Conservation (phyloP, 2,888 invertebrate genomes). For the Lepidocyrtoides sp. region DNA sequence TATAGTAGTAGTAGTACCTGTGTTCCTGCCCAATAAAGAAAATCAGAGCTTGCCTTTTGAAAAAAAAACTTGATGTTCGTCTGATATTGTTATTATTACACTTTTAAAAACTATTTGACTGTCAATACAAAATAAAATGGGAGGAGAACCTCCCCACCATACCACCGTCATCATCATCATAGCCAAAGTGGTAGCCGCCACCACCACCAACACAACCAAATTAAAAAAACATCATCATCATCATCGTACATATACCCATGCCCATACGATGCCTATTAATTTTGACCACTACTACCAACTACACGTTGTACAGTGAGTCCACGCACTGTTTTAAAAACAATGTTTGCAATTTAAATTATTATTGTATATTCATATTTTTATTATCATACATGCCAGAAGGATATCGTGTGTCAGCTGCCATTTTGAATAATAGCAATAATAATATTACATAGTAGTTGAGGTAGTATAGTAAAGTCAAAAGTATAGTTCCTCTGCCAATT, state of each 20-base stretch:
- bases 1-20: too few relatives aligned
- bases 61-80: neutral
- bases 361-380: constrained; percentile 45
- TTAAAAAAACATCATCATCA: neutral
- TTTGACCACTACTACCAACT: too few relatives aligned
- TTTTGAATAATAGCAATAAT: neutral
- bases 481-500: constrained; percentile 29
- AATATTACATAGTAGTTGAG: constrained; percentile 30
- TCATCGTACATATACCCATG: too few relatives aligned
- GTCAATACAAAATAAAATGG: constrained; percentile 40
- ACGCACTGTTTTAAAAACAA: constrained; percentile 48
- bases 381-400: constrained; percentile 43
- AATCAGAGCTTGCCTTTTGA: neutral
- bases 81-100: constrained; percentile 30
- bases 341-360: constrained; percentile 59
- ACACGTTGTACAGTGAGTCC: too few relatives aligned
- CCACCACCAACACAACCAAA: constrained; percentile 34
- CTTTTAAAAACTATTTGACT: constrained; percentile 46
- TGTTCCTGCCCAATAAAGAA: neutral
- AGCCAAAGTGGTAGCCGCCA: neutral
- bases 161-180: neutral
- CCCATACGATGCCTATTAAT: neutral
- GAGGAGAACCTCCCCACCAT: constrained; percentile 27
- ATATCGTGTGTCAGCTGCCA: constrained; percentile 46
- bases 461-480: neutral